Conservation (phyloP, 1,140 invertebrate genomes). For the Drosophila sturtevanti region DNA sequence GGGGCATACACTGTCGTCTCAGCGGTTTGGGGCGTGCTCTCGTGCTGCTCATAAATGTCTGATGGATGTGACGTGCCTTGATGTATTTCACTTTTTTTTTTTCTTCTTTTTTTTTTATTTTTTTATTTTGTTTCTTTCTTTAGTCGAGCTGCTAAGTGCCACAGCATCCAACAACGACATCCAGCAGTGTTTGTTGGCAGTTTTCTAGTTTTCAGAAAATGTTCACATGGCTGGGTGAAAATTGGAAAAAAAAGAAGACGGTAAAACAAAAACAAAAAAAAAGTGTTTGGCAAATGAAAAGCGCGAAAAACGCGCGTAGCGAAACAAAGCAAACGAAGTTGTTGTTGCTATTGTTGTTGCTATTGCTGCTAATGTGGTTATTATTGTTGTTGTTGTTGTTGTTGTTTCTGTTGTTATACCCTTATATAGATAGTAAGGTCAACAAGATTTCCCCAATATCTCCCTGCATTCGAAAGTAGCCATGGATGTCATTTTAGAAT, state of each 20-base stretch:
- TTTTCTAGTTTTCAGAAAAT: conserved; percentile 75
- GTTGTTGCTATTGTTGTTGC: not conserved
- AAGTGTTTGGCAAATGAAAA: conserved; percentile 77
- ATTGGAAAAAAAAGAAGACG: conserved; percentile 60
- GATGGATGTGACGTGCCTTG: conserved; percentile 79
- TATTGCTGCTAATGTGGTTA: conserved; percentile 1
- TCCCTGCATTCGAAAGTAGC: not conserved
- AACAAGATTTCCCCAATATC: conserved; percentile 9
- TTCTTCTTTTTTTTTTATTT: no score
- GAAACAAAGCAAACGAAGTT: conserved; percentile 68
- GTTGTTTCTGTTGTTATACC: not conserved
- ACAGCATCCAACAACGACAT: conserved; percentile 56
- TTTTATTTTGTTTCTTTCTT: no score
- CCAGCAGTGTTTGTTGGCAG: conserved; percentile 50
- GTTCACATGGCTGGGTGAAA: conserved; percentile 64
- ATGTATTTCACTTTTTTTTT: conserved; percentile 76
- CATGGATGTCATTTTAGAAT: not conserved
- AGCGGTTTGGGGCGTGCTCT: conserved; percentile 67
- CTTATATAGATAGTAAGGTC: conserved; percentile 5
- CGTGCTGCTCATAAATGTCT: conserved; percentile 78
- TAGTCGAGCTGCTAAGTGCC: conserved; percentile 66
- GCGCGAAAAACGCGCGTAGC: conserved; percentile 73
- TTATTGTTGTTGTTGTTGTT: not conserved
- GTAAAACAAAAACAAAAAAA: conserved; percentile 73
- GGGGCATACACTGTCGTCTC: conserved; percentile 46